Conservation (phyloP, 2,113 vertebrate species). For the Ranitomeya variabilis region DNA sequence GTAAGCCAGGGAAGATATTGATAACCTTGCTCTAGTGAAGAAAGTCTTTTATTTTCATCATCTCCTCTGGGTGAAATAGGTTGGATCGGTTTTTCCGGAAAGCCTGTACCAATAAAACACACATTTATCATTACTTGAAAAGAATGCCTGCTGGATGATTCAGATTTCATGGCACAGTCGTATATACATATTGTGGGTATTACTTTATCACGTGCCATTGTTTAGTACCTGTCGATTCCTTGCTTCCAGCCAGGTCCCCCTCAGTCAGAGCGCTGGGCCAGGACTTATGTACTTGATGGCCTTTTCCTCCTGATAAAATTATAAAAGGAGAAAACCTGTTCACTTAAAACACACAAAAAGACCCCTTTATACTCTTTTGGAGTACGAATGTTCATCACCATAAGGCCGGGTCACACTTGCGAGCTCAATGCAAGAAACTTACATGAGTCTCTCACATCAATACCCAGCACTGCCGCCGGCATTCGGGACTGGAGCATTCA, state of each 20-base stretch:
- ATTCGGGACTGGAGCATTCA: too few species aligned
- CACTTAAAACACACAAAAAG: background rate
- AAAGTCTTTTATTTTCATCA: slow-evolving; percentile 42
- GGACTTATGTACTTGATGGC: slow-evolving; percentile 85
- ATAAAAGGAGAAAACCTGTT: background rate
- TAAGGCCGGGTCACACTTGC: too few species aligned
- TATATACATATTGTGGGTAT: background rate
- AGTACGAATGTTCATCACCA: too few species aligned
- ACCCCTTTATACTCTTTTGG: background rate
- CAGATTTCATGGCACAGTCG: background rate
- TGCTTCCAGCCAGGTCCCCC: slow-evolving; percentile 69
- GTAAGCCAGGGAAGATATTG: too few species aligned
- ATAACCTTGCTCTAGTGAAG: slow-evolving; percentile 41
- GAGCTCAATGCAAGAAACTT: too few species aligned
- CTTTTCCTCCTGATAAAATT: slow-evolving; percentile 71
- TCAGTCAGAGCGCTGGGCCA: slow-evolving; percentile 84
- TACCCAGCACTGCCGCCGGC: too few species aligned
- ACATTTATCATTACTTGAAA: background rate
- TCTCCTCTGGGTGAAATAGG: background rate
- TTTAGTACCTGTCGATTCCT: slow-evolving; percentile 55
- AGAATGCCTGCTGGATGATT: background rate
- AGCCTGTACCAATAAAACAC: background rate
- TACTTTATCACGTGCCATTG: too few species aligned
- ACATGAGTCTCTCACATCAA: too few species aligned
- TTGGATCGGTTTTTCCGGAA: slow-evolving; percentile 14